A percentile compares a stretch with the other conserved stretches of the same genome.
Evolutionary conservation across 2,888 invertebrate genomes (phyloP).

Genomic region (Chrysotoxum bicinctum): DNA sequence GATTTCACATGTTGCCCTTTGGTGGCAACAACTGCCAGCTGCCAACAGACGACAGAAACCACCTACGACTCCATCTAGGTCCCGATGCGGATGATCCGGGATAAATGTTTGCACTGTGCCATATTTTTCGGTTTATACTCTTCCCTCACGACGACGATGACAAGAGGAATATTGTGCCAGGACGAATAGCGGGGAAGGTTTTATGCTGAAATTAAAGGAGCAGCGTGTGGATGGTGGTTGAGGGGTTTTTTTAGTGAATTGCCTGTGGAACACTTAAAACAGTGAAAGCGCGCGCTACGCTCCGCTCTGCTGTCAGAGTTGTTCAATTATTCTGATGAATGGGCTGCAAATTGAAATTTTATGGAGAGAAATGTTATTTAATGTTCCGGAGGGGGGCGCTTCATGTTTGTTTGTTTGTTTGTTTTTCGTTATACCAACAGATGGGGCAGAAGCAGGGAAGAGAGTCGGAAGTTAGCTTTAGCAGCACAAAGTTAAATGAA

Average conservation of each 20-base stretch:
- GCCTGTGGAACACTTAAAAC: conserved; percentile 71
- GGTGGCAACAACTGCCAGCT: conserved; percentile 36
- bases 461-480: not conserved
- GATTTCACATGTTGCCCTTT: conserved; percentile 71
- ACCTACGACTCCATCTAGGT: conserved; percentile 51
- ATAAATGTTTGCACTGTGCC: conserved; percentile 65
- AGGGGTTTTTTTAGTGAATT: conserved; percentile 58
- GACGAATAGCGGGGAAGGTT: not conserved
- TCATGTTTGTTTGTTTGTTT: conserved; percentile 31
- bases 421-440: not conserved
- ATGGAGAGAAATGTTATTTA: conserved; percentile 73
- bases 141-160: not conserved
- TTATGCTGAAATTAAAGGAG: conserved; percentile 12
- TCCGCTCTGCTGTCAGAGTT: conserved; percentile 67
- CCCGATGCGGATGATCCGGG: conserved; percentile 59
- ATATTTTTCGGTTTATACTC: conserved; percentile 59
- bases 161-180: conserved; percentile 18
- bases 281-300: conserved; percentile 61
- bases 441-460: not conserved
- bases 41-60: conserved; percentile 55
- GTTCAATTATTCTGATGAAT: conserved; percentile 76
- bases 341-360: conserved; percentile 75
- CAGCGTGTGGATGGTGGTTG: not conserved
- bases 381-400: conserved; percentile 63
- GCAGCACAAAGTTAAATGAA: conserved; percentile 63